Conservation (phyloP, 2,888 invertebrate genomes). For the Sympetrum striolatum region DNA sequence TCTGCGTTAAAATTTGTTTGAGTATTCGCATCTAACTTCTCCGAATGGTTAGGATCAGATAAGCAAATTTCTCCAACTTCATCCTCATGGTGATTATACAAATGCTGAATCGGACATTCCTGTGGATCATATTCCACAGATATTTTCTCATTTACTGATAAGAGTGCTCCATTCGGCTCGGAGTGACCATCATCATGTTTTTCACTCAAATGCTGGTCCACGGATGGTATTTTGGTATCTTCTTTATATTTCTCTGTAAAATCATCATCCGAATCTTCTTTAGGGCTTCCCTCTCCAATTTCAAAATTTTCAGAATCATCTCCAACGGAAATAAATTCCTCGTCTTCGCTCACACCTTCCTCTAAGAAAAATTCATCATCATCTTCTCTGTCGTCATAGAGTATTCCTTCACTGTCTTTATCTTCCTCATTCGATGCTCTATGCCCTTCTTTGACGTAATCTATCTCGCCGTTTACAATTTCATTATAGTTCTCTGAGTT, state of each 20-base stretch:
- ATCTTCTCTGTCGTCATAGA: background rate
- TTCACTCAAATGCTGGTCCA: too few species aligned
- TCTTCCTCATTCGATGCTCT: background rate
- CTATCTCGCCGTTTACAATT: background rate
- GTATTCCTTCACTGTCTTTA: background rate
- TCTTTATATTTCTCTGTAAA: background rate
- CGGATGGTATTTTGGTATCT: background rate
- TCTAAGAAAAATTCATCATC: background rate
- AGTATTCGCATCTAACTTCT: too few species aligned
- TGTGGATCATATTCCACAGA: too few species aligned
- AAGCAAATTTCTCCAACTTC: too few species aligned
- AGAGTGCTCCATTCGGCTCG: too few species aligned
- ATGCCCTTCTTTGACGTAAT: background rate
- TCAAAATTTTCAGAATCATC: background rate
- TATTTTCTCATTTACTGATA: too few species aligned
- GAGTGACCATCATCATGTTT: too few species aligned
- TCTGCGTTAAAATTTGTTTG: too few species aligned
- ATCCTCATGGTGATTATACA: too few species aligned
- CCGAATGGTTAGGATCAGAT: too few species aligned
- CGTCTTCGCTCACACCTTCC: background rate
- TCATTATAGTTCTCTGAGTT: background rate
- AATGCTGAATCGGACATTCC: too few species aligned
- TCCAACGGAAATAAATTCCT: background rate
- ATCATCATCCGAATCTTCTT: background rate
- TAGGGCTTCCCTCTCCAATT: background rate